Percentiles rank a stretch among this genome's conserved stretches.
Evolutionary conservation across 2,888 invertebrate genomes (phyloP).

Genomic region (Drosophila bunnanda): DNA sequence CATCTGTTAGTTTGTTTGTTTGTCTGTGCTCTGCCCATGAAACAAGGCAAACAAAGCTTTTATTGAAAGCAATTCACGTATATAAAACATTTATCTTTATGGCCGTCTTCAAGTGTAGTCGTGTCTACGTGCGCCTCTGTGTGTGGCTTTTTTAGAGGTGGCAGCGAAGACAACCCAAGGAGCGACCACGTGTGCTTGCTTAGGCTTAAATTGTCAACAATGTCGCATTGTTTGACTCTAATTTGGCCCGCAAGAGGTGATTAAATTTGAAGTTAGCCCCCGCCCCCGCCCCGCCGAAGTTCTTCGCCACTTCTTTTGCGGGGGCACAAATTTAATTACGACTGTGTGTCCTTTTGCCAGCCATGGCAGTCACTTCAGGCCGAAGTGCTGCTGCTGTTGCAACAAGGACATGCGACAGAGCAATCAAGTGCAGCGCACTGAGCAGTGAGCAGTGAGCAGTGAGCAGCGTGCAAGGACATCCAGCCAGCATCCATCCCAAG

Average conservation of each 20-base stretch:
- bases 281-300: neutral
- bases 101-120: constrained; percentile 72
- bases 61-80: constrained; percentile 81
- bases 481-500: constrained; percentile 57
- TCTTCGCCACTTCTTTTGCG: constrained; percentile 40
- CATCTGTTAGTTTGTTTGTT: constrained; percentile 38
- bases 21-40: constrained; percentile 58
- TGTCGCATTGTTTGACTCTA: constrained; percentile 67
- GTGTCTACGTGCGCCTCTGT: constrained; percentile 33
- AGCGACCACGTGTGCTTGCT: constrained; percentile 42
- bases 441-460: constrained; percentile 22
- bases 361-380: constrained; percentile 70
- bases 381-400: constrained; percentile 51
- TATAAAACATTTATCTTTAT: constrained; percentile 81
- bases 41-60: constrained; percentile 74
- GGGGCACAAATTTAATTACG: constrained; percentile 67
- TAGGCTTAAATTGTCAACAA: constrained; percentile 53
- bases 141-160: constrained; percentile 1
- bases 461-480: constrained; percentile 67
- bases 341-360: constrained; percentile 70
- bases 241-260: constrained; percentile 54
- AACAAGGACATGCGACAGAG: constrained; percentile 57
- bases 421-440: constrained; percentile 68
- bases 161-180: neutral
- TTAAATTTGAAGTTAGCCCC: constrained; percentile 48